Percentiles rank a stretch among this genome's conserved stretches.
These are phyloP conservation scores for Psammodynastes pulverulentus DNA, from an alignment of 2,113 vertebrate species.

Conservation along the genomic window DNA sequence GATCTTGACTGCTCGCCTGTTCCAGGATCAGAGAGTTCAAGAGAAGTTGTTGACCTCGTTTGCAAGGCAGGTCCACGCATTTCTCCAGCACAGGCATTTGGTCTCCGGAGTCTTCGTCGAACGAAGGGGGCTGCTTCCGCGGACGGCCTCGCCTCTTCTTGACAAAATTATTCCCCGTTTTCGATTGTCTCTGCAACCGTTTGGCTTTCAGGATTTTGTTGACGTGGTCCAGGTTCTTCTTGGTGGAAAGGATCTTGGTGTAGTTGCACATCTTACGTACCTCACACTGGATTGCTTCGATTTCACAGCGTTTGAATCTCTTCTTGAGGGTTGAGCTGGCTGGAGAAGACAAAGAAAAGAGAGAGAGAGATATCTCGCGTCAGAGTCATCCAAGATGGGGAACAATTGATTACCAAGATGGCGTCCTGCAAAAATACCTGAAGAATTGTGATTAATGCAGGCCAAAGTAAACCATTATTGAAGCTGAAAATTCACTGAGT, in stretches of 20 bases:
- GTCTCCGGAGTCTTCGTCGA: conserved; percentile 79
- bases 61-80: conserved; percentile 88
- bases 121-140: conserved; percentile 84
- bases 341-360: conserved; percentile 52
- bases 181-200: conserved; percentile 97
- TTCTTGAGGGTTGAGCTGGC: conserved; percentile 78
- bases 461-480: neutral
- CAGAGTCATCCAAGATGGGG: neutral
- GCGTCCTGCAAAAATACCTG: neutral
- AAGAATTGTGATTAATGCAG: neutral
- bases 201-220: conserved; percentile 99
- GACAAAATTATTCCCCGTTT: conserved; percentile 98
- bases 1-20: conserved; percentile 79
- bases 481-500: neutral
- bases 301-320: conserved; percentile 87
- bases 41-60: conserved; percentile 75
- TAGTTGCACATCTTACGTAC: conserved; percentile 92
- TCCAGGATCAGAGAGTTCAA: conserved; percentile 79
- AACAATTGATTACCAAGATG: neutral
- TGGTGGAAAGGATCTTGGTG: conserved; percentile 87
- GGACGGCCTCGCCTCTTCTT: conserved; percentile 91
- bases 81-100: conserved; percentile 96
- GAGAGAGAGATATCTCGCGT: neutral
- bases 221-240: conserved; percentile 97
- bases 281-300: conserved; percentile 93